These are phyloP conservation scores for Agrochola circellaris DNA, from an alignment of 2,888 invertebrate species.

Conservation along the genomic window DNA sequence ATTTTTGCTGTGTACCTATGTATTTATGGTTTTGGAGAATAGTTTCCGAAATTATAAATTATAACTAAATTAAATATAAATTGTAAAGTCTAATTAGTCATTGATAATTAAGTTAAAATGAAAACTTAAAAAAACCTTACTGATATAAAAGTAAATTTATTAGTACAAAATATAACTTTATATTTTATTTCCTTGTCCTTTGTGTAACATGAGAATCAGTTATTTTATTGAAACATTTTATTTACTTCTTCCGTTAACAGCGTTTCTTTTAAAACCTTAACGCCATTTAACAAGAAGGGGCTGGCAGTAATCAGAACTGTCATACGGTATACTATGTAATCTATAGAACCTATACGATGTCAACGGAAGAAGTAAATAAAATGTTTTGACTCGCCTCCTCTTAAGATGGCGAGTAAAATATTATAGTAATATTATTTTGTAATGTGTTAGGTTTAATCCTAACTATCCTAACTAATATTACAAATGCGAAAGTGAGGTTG, in stretches of 20 bases:
- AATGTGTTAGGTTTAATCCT: constrained; percentile 17
- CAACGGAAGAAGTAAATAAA: no score
- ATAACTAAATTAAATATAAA: neutral
- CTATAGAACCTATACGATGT: no score
- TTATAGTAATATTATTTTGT: neutral
- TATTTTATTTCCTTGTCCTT: neutral
- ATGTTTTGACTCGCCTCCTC: no score
- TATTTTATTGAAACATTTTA: neutral
- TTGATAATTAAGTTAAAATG: neutral
- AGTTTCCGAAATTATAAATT: no score
- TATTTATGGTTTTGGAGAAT: no score
- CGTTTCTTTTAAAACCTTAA: neutral
- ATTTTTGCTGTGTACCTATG: no score
- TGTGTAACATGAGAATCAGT: neutral
- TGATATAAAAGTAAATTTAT: no score
- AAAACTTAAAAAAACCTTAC: no score
- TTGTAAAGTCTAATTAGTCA: neutral
- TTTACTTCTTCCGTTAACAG: constrained; percentile 20
- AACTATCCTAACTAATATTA: no score
- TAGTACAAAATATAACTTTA: no score
- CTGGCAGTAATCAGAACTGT: neutral
- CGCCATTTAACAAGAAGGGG: neutral
- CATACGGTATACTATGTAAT: neutral
- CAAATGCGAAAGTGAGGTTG: no score
- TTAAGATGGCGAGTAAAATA: neutral